Percentiles rank a stretch among this genome's conserved stretches.
Conservation (phyloP, 2,888 invertebrate species). For the Polyommatus icarus region DNA sequence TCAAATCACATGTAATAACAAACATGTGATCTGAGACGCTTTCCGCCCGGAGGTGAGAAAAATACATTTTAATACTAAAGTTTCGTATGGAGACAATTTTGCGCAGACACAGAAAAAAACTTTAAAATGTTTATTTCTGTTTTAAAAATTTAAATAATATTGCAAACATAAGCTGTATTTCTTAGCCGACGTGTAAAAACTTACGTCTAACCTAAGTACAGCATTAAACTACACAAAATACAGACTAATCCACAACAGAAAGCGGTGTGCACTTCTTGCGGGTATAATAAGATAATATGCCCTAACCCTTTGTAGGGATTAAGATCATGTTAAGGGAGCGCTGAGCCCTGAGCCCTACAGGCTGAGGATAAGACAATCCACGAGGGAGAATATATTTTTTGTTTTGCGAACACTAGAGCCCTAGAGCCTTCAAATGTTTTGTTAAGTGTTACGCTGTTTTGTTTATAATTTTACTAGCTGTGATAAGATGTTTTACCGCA, state of each 20-base stretch:
- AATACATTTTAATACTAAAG: too few species aligned
- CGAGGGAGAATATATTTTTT: slow-evolving; percentile 41
- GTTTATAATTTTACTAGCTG: neutral
- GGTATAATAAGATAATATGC: slow-evolving; percentile 77
- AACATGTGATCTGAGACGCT: too few species aligned
- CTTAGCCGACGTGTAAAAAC: neutral
- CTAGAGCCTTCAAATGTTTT: neutral
- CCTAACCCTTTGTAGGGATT: slow-evolving; percentile 79
- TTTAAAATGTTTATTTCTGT: too few species aligned
- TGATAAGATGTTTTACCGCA: too few species aligned
- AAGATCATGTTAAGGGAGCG: slow-evolving; percentile 78
- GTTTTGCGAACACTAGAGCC: neutral
- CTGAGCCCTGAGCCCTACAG: slow-evolving; percentile 52
- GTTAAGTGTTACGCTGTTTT: neutral
- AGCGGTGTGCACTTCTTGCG: slow-evolving; percentile 75
- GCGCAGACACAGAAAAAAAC: too few species aligned
- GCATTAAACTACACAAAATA: neutral
- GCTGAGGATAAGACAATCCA: slow-evolving; percentile 52
- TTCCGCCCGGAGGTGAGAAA: too few species aligned
- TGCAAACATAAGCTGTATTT: too few species aligned
- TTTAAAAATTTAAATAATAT: too few species aligned
- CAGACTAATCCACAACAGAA: slow-evolving; percentile 36
- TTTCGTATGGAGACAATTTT: too few species aligned
- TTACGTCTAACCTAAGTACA: neutral
- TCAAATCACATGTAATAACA: too few species aligned